Percentiles rank a stretch among this genome's conserved stretches.
phyloP scores from a whole-genome alignment of 2,113 vertebrate genomes.

The Motacilla alba region DNA sequence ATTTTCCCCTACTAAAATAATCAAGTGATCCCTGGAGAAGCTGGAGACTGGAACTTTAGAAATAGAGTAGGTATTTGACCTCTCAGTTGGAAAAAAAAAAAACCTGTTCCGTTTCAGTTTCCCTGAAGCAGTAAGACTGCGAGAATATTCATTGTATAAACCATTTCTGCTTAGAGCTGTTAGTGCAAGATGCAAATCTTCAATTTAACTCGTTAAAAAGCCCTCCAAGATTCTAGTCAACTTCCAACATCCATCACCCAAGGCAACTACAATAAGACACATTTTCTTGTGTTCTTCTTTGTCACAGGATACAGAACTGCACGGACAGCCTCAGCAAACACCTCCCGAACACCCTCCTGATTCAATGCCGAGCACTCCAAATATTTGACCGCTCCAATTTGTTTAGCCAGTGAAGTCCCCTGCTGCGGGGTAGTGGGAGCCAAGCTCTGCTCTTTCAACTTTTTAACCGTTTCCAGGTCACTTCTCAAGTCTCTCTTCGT shows the following conservation, averaged over 20 bases:
- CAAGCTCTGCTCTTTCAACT: slow-evolving; percentile 90
- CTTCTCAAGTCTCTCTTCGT: slow-evolving; percentile 89
- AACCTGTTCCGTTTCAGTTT: slow-evolving; percentile 1
- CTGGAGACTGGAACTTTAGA: slow-evolving; percentile 1
- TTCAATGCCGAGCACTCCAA: slow-evolving; percentile 90
- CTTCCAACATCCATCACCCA: neutral
- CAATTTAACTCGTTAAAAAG: slow-evolving; percentile 28
- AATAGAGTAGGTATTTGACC: slow-evolving; percentile 16
- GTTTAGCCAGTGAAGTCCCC: slow-evolving; percentile 86
- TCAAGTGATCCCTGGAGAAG: slow-evolving; percentile 12
- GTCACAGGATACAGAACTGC: slow-evolving; percentile 88
- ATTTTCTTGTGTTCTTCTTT: slow-evolving; percentile 90
- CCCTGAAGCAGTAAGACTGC: slow-evolving; percentile 54
- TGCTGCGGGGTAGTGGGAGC: slow-evolving; percentile 88
- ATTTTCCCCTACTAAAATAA: neutral
- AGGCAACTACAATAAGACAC: slow-evolving; percentile 83
- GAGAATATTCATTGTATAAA: slow-evolving; percentile 34
- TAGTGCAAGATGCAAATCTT: slow-evolving; percentile 69
- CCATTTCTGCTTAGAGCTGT: slow-evolving; percentile 55
- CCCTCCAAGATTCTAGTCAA: slow-evolving; percentile 7
- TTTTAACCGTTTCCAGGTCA: slow-evolving; percentile 88
- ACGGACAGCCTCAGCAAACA: slow-evolving; percentile 89
- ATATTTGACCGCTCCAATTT: slow-evolving; percentile 92
- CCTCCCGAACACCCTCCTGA: slow-evolving; percentile 87
- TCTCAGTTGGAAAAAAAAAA: neutral